Evolutionary conservation across 2,888 invertebrate species (phyloP), one percentile per base, ranked within the genome.

Genomic region (Rhimphoctona megacephalus): DNA sequence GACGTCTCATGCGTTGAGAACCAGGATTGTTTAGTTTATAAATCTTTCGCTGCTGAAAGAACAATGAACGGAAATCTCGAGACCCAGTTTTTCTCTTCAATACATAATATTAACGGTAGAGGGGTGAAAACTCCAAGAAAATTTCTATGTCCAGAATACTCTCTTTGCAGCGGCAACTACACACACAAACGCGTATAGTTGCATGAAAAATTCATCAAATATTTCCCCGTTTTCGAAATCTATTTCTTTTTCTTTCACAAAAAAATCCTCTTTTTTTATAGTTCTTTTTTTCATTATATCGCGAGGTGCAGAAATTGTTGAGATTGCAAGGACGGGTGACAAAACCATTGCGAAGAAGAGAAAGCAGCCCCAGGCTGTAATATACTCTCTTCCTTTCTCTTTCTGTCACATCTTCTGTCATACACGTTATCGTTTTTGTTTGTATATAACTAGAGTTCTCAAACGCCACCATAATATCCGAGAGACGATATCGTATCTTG

Each of bases 351-450:
- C 64, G 79, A 78, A 57, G 72, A 52, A 74, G 73, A 69, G 72
- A 77, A 81, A 74, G 73, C 43, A 76, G 81, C 84, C 84, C 70
- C 81, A 74, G 84, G 86, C 84, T 74, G 84, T 81, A 81, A 84
- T 86, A 86, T 86, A 81, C 46, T 64, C 73, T 69, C 49, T 36
- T 49, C n/a, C 19, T 49, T 49, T 39, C 25, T 43, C 22, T 39
- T n/a, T 19, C 36, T 39, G 17, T 78, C 5, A 17, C 43, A 54
- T 61, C 43, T 85, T 69, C 74, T 70, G 76, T 57, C 73, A 49
- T 79, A 25, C 46, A 64, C 30, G 39, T 43, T 64, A 43, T 57
- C 39, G 69, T 79, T 54, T 70, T 70, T 46, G 70, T 54, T 64
- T 46, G 64, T 46, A 76, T 19, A 76, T 46, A 64, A 64, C 64